Percentiles rank a stretch among this genome's conserved stretches.
Evolutionary conservation across 2,797 vertebrate species (phyloP).

Genomic region (Dicrostonyx torquatus): DNA sequence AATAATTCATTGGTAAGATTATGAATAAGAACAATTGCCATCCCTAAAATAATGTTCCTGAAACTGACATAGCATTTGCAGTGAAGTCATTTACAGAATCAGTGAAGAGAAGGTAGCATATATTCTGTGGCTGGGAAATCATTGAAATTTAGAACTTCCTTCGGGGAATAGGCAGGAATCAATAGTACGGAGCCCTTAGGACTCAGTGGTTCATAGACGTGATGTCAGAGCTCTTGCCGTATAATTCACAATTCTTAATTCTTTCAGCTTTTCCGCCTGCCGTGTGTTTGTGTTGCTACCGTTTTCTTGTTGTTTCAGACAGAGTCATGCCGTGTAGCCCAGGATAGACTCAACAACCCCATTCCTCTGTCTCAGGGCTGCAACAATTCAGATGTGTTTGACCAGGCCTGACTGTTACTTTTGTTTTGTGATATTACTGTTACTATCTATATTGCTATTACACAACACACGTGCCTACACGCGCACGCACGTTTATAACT

Average conservation of each 20-base stretch:
- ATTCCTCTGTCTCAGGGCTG: background rate
- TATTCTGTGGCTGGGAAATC: slow-evolving; percentile 47
- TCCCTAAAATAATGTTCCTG: slow-evolving; percentile 60
- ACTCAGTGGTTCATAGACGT: slow-evolving; percentile 45
- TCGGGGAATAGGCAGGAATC: slow-evolving; percentile 41
- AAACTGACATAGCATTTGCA: slow-evolving; percentile 66
- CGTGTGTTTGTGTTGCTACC: slow-evolving; percentile 22
- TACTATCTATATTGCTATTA: background rate
- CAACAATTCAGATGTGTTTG: too few species aligned
- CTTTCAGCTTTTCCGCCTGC: slow-evolving; percentile 16
- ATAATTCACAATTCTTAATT: background rate
- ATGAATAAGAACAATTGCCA: slow-evolving; percentile 72
- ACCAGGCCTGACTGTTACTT: background rate
- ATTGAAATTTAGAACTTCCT: slow-evolving; percentile 67
- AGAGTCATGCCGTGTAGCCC: background rate
- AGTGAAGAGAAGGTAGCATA: slow-evolving; percentile 41
- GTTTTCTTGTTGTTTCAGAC: background rate
- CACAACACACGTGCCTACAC: rapidly evolving
- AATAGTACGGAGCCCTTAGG: slow-evolving; percentile 50
- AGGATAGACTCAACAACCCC: background rate
- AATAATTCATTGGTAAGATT: slow-evolving; percentile 74
- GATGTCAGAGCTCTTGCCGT: slow-evolving; percentile 23
- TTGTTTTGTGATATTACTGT: background rate
- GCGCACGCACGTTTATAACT: background rate
- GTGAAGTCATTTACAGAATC: slow-evolving; percentile 61